These are phyloP conservation scores for Coluber constrictor DNA, from an alignment of 2,797 vertebrate species.

Conservation along the genomic window DNA sequence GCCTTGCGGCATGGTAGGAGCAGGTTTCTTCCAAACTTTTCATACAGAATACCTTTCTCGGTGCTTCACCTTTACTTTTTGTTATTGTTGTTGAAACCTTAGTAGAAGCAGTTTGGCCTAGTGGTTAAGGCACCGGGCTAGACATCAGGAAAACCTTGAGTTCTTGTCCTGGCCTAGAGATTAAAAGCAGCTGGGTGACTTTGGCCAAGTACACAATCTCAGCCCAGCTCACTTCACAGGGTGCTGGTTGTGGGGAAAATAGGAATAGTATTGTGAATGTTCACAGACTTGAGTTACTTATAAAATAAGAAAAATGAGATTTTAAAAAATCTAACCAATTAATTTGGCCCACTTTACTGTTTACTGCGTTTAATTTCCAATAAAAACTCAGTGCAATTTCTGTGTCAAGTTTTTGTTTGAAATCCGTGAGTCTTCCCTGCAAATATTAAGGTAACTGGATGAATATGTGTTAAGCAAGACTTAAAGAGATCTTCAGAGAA, in stretches of 20 bases:
- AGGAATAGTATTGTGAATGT: not conserved
- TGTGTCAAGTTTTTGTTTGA: not conserved
- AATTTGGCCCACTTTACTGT: not conserved
- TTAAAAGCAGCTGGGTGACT: no score
- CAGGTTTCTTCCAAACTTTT: not conserved
- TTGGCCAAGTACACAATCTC: not conserved
- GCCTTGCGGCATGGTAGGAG: not conserved
- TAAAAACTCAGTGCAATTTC: not conserved
- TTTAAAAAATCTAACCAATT: not conserved
- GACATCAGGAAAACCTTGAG: not conserved
- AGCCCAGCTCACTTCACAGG: not conserved
- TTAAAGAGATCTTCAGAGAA: not conserved
- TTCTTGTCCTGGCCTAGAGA: not conserved
- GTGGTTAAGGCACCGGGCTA: not conserved
- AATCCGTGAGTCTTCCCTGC: not conserved
- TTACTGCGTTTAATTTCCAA: not conserved
- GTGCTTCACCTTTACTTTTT: not conserved
- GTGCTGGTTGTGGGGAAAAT: not conserved
- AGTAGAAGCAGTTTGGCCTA: not conserved
- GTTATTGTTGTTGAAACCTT: not conserved
- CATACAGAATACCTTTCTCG: not conserved
- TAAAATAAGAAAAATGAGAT: not conserved
- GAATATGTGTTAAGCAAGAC: not conserved
- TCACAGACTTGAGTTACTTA: not conserved
- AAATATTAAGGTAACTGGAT: not conserved